A percentile compares a stretch with the other conserved stretches of the same genome.
These are phyloP conservation scores for Ramphastos sulfuratus DNA, from an alignment of 2,113 vertebrate species.

Conservation along the genomic window DNA sequence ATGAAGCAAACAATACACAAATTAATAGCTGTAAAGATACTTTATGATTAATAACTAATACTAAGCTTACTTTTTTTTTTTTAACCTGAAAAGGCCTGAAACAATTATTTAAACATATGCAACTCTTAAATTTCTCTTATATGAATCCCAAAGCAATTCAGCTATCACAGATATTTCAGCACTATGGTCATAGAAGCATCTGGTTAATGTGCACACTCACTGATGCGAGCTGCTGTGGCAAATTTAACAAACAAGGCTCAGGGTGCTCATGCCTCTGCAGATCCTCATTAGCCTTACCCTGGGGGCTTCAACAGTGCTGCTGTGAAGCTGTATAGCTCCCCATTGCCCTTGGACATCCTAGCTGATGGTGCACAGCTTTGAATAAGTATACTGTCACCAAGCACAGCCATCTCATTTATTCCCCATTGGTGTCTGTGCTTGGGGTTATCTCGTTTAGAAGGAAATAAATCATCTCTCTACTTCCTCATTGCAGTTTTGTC, in stretches of 20 bases:
- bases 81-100: not conserved
- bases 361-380: not conserved
- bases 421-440: rapidly evolving
- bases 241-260: rapidly evolving
- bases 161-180: not conserved
- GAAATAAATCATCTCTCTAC: not conserved
- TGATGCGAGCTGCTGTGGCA: not conserved
- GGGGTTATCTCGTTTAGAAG: not conserved
- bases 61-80: not conserved
- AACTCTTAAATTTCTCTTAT: not conserved
- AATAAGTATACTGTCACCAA: not conserved
- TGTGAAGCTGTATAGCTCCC: not conserved
- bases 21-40: not conserved
- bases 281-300: not conserved
- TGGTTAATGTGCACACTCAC: not conserved
- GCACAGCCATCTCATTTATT: not conserved
- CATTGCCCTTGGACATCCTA: not conserved
- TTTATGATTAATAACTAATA: not conserved
- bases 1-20: not conserved
- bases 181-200: not conserved
- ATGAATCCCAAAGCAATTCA: not conserved
- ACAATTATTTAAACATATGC: not conserved
- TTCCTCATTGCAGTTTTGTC: not conserved
- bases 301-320: not conserved
- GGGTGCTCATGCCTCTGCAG: not conserved